phyloP scores from a whole-genome alignment of 23 tunicate species.

The Ascidia mentula region DNA sequence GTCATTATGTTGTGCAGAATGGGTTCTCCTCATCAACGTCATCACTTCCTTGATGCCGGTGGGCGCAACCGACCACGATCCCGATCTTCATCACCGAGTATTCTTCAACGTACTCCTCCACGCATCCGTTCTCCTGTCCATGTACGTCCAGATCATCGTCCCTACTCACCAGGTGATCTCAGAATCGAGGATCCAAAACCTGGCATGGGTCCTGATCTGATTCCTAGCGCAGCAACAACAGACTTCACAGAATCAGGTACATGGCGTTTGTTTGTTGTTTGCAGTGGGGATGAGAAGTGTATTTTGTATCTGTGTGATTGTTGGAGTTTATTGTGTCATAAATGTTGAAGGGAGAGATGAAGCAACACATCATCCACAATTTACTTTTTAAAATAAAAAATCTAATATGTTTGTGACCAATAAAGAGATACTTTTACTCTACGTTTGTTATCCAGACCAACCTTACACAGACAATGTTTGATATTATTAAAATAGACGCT shows the following conservation, averaged over 20 bases:
- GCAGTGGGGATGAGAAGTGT: no score
- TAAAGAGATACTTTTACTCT: no score
- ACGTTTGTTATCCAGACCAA: no score
- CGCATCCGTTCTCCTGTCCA: constrained; percentile 38
- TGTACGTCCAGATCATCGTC: constrained; percentile 33
- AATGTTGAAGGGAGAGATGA: no score
- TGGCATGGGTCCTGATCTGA: neutral
- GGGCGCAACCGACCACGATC: neutral
- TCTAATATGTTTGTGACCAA: no score
- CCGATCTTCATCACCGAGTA: constrained; percentile 44
- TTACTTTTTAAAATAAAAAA: no score
- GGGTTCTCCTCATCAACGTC: neutral
- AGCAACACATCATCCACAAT: no score
- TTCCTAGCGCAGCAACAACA: neutral
- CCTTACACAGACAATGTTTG: no score
- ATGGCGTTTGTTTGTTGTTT: no score
- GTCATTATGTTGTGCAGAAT: no score
- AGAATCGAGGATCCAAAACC: constrained; percentile 8
- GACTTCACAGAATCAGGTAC: constrained; percentile 4
- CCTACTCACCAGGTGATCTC: constrained; percentile 67
- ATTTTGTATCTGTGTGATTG: no score
- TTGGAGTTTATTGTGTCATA: no score
- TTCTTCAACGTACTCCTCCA: constrained; percentile 34
- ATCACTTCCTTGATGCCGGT: neutral
- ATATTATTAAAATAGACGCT: neutral